Base-by-base conservation (phyloP, 2,113 vertebrate genomes). In the Pogona vitticeps region DNA sequence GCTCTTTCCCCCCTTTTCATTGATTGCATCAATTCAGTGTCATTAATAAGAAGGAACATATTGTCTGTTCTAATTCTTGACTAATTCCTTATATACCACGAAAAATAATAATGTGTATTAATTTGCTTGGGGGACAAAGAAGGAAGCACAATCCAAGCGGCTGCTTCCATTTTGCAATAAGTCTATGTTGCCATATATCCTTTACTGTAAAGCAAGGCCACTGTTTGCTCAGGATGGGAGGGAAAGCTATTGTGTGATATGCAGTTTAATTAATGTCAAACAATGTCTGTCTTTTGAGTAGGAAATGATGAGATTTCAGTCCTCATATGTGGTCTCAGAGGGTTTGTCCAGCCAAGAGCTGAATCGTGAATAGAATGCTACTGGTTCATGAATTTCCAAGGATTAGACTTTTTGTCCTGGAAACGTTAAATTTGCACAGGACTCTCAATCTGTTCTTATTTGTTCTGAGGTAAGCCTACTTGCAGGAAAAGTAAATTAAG, bases 1-100 rank as follows among this genome's bases (percentile, higher is more conserved):
- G 80, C 91, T 73, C 26, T 61, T 59, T 12, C 83, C 82, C 82
- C n/a, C 68, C 14, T 28, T 1, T 78, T 76, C 68, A 71, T 85
- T 70, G 58, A 77, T 58, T 52, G 14, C 85, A 86, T 90, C 87
- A 88, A 82, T 79, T 58, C 88, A 56, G 36, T 93, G 31, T 94
- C 88, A 92, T 92, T 94, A 94, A 92, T 92, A 81, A 86, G 88
- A 88, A 92, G 75, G 61, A 88, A 33, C 77, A 73, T 90, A 75
- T 71, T 90, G 85, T 89, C 92, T 92, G 88, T 85, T 85, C 77
- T 26, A 0, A 88, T 95, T 90, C 85, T 88, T 89, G 80, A 86
- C 68, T 95, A 87, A 89, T 87, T 87, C 87, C 40, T 58, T 61
- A 80, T 28, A 71, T 70, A 88, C 90, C n/a, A 42, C 70, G 26